phyloP scores from a whole-genome alignment of 2,797 vertebrate species.

The Pipistrellus nathusii region DNA sequence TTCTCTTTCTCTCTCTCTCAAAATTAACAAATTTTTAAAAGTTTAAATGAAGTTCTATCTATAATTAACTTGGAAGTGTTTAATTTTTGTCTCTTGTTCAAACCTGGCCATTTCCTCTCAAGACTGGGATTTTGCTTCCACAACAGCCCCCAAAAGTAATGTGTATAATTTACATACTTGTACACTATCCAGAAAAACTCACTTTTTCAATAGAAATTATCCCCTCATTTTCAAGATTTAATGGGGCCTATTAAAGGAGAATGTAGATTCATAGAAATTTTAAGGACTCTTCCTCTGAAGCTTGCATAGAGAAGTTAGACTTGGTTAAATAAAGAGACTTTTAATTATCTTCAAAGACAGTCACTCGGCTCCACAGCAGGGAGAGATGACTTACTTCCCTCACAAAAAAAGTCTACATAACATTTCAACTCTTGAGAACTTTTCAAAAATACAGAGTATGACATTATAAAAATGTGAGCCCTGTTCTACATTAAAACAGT shows the following conservation, averaged over 20 bases:
- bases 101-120: not conserved
- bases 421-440: slow-evolving; percentile 50
- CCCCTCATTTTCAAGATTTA: slow-evolving; percentile 39
- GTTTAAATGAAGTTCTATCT: not conserved
- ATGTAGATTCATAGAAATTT: slow-evolving; percentile 13
- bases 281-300: slow-evolving; percentile 50
- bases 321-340: slow-evolving; percentile 63
- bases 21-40: not conserved
- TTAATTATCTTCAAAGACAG: slow-evolving; percentile 63
- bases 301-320: slow-evolving; percentile 58
- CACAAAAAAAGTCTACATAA: slow-evolving; percentile 44
- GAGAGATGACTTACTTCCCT: slow-evolving; percentile 6
- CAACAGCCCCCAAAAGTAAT: not conserved
- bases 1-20: not conserved
- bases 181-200: not conserved
- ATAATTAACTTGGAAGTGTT: not conserved
- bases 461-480: slow-evolving; percentile 47
- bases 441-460: slow-evolving; percentile 49
- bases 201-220: slow-evolving; percentile 34
- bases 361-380: not conserved
- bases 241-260: slow-evolving; percentile 8
- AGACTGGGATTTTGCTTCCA: slow-evolving; percentile 20
- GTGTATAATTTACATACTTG: slow-evolving; percentile 47
- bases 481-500: not conserved
- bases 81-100: not conserved